phyloP scores from a whole-genome alignment of 2,113 vertebrate genomes.

The Setophaga kirtlandii region DNA sequence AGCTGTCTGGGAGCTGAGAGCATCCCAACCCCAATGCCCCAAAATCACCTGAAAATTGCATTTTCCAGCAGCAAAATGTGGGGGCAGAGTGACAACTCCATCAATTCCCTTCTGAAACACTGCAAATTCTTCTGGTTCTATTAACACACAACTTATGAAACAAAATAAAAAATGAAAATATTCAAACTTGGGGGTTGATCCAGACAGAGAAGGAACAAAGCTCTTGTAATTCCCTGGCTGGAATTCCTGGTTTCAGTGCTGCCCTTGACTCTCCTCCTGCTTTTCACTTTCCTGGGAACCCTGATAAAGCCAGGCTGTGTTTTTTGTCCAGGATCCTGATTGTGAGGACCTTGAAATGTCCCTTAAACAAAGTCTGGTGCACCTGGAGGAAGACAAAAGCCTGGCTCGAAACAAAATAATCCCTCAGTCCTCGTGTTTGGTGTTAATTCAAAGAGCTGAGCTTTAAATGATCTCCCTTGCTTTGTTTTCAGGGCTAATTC shows the following conservation, averaged over 20 bases:
- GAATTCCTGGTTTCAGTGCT: fast-evolving
- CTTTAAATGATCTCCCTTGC: background rate
- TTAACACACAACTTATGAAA: background rate
- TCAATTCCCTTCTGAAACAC: fast-evolving
- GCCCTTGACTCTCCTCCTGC: background rate
- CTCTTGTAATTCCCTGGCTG: background rate
- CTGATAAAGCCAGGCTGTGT: constrained; percentile 49
- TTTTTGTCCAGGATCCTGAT: constrained; percentile 30
- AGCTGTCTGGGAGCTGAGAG: background rate
- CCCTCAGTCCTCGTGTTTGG: background rate
- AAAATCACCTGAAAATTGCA: background rate
- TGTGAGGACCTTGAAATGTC: constrained; percentile 47
- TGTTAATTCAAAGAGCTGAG: background rate
- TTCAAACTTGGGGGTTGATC: background rate
- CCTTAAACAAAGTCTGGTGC: constrained; percentile 26
- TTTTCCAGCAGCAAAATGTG: fast-evolving
- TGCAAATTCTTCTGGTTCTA: background rate
- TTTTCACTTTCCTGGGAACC: constrained; percentile 28
- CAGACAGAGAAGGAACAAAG: background rate
- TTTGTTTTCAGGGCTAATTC: background rate
- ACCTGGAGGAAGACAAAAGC: constrained; percentile 54
- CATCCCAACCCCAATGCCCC: fast-evolving
- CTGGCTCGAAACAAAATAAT: constrained; percentile 11
- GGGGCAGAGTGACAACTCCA: background rate
- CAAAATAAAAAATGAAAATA: background rate